A percentile compares a stretch with the other conserved stretches of the same genome.
Conservation (phyloP, 2,113 vertebrate species). For the Cryptoleucopteryx plumbea region DNA sequence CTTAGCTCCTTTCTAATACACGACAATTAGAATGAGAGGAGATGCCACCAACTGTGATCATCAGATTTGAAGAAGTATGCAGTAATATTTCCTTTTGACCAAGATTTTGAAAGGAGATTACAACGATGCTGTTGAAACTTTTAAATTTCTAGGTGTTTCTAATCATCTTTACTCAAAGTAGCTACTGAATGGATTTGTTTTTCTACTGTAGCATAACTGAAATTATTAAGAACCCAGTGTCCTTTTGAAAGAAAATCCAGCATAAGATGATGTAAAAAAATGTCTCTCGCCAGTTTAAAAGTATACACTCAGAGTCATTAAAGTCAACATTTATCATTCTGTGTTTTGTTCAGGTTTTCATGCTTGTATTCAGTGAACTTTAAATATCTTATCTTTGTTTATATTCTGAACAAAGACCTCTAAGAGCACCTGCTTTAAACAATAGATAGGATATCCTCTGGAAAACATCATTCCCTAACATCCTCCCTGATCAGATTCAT, state of each 20-base stretch:
- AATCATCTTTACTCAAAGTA: neutral
- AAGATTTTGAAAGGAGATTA: neutral
- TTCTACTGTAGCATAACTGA: neutral
- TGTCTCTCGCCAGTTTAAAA: neutral
- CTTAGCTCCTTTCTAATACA: neutral
- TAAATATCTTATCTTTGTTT: neutral
- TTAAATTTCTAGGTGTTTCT: neutral
- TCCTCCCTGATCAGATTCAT: neutral
- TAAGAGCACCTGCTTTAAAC: neutral
- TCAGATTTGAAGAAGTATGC: neutral
- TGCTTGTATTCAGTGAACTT: neutral
- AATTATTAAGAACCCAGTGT: neutral
- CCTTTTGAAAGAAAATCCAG: neutral
- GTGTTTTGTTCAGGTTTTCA: neutral
- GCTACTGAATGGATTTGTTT: neutral
- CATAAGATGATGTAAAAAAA: neutral
- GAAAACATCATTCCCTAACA: neutral
- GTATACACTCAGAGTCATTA: neutral
- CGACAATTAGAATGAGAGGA: neutral
- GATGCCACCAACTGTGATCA: neutral
- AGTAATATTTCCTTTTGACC: neutral
- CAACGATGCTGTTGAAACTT: neutral
- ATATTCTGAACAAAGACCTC: neutral
- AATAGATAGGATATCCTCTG: neutral
- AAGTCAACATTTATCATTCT: neutral